phyloP scores from a whole-genome alignment of 2,888 invertebrate species.

The Bombylius discolor region DNA sequence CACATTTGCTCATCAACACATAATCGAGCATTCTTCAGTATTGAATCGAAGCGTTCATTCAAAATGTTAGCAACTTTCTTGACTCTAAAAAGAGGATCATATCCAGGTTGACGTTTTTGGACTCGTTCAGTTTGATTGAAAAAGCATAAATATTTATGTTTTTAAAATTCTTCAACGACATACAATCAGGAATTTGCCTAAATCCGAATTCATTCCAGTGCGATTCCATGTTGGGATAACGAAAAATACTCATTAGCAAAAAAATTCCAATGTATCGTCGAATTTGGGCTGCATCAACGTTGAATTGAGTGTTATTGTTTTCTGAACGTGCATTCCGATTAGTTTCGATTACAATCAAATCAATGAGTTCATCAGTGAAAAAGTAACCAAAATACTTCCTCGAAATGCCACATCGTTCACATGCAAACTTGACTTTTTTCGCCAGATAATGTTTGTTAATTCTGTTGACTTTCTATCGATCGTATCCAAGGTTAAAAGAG shows the following conservation, averaged over 20 bases:
- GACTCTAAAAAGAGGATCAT: conserved; percentile 14
- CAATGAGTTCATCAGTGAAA: no score
- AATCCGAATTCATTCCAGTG: conserved; percentile 11
- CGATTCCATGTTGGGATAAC: conserved; percentile 11
- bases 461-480: no score
- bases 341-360: background rate
- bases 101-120: conserved; percentile 12
- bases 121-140: conserved; percentile 6
- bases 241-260: conserved; percentile 8
- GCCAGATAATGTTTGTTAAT: no score
- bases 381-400: no score
- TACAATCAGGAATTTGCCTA: conserved; percentile 6
- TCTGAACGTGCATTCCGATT: conserved; percentile 6
- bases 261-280: conserved; percentile 9
- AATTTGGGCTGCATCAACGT: conserved; percentile 5
- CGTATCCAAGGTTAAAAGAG: no score
- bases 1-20: conserved; percentile 17
- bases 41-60: conserved; percentile 14
- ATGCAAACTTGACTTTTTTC: no score
- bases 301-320: conserved; percentile 6
- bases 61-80: conserved; percentile 11
- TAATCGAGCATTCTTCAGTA: conserved; percentile 13
- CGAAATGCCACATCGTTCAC: no score
- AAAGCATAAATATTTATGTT: conserved; percentile 5
- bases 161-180: conserved; percentile 7